Evolutionary conservation across 2,888 invertebrate genomes (phyloP).

Genomic region (Muschampia plurimacula): DNA sequence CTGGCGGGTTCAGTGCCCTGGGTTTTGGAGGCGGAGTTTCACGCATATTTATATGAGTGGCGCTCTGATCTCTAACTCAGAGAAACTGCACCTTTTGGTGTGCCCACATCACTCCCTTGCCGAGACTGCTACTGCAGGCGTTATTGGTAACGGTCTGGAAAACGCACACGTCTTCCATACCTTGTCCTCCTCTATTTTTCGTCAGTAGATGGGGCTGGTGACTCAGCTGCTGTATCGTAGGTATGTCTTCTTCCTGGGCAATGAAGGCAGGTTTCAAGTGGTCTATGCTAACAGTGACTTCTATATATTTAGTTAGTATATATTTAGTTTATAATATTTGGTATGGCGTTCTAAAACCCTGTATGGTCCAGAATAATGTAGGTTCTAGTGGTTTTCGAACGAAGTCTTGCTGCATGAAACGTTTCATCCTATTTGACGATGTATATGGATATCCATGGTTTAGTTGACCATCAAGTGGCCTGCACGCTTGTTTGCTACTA

Average conservation of each 20-base stretch:
- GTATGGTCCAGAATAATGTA: neutral
- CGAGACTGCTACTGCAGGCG: conserved; percentile 4
- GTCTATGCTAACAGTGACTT: conserved; percentile 4
- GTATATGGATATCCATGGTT: neutral
- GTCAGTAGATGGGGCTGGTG: neutral
- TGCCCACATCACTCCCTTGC: neutral
- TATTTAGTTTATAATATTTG: neutral
- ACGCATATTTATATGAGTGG: no score
- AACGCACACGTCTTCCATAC: neutral
- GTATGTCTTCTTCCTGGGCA: neutral
- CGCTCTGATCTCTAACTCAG: no score
- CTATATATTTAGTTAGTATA: neutral
- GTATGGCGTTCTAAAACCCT: neutral
- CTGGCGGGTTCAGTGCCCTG: no score
- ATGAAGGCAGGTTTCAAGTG: neutral
- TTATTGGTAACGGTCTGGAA: conserved; percentile 3
- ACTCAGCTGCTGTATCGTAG: neutral
- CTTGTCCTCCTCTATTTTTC: neutral
- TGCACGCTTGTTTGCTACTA: neutral
- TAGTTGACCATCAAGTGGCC: no score
- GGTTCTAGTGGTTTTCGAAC: neutral
- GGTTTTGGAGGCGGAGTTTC: no score
- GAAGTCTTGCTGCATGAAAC: neutral
- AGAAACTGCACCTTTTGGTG: no score
- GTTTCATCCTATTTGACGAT: neutral